Evolutionary conservation across 2,797 vertebrate species (phyloP).

Genomic region (Geotrypetes seraphini): DNA sequence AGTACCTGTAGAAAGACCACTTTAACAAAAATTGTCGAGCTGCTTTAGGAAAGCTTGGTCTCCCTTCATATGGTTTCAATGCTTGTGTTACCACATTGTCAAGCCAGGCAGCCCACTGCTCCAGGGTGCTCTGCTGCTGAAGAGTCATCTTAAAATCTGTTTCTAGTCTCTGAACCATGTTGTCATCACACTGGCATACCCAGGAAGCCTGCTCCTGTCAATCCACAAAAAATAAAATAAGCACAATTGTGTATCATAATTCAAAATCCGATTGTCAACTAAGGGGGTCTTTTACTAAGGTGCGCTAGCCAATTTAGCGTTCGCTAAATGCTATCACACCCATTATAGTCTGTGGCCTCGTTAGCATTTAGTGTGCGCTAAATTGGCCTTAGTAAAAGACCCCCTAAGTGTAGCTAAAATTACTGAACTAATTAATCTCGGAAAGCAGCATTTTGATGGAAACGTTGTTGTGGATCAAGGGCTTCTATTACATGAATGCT

Average conservation of each 20-base stretch:
- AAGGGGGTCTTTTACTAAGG: too few relatives aligned
- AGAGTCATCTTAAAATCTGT: slow-evolving; percentile 74
- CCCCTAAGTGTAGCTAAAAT: neutral
- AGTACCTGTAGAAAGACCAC: slow-evolving; percentile 73
- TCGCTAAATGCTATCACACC: too few relatives aligned
- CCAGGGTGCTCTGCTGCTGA: slow-evolving; percentile 71
- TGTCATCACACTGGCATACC: slow-evolving; percentile 74
- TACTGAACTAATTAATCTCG: too few relatives aligned
- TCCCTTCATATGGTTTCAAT: slow-evolving; percentile 64
- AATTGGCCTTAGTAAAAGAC: too few relatives aligned
- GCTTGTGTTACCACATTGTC: slow-evolving; percentile 71
- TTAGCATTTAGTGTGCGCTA: too few relatives aligned
- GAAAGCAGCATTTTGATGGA: too few relatives aligned
- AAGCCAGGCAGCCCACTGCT: slow-evolving; percentile 71
- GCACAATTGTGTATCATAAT: slow-evolving; percentile 1
- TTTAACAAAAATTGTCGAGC: slow-evolving; percentile 68
- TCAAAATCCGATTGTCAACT: neutral
- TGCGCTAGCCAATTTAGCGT: too few relatives aligned
- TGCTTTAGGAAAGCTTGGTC: slow-evolving; percentile 68
- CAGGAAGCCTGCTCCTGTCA: slow-evolving; percentile 72
- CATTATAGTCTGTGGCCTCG: too few relatives aligned
- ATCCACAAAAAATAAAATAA: slow-evolving; percentile 12
- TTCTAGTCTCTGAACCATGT: slow-evolving; percentile 68
- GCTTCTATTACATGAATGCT: too few relatives aligned
- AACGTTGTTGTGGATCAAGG: too few relatives aligned